These are phyloP conservation scores for Chiloscyllium punctatum DNA, from an alignment of 2,797 vertebrate species.

Conservation along the genomic window DNA sequence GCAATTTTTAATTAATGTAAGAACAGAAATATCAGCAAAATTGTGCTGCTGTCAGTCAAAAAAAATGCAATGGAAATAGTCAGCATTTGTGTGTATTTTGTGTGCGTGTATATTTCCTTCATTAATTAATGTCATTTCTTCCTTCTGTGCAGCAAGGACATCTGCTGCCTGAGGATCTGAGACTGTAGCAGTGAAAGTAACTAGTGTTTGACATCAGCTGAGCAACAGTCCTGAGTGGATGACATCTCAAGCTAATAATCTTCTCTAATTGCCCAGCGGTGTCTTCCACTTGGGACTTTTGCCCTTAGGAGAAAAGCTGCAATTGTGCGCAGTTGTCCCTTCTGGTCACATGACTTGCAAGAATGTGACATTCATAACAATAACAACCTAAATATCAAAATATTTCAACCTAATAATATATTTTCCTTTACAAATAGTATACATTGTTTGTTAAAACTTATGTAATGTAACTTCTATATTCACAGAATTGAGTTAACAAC, in stretches of 20 bases:
- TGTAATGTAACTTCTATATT: neutral
- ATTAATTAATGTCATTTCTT: constrained; percentile 35
- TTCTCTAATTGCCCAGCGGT: constrained; percentile 26
- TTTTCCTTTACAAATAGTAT: neutral
- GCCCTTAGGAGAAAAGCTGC: neutral
- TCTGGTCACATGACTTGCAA: neutral
- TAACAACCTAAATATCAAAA: neutral
- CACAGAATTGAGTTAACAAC: neutral
- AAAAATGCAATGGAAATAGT: neutral
- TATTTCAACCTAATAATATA: neutral
- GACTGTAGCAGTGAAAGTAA: constrained; percentile 35
- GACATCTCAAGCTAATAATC: constrained; percentile 27
- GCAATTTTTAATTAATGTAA: neutral
- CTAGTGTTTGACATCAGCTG: constrained; percentile 35
- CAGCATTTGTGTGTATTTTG: neutral
- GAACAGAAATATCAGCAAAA: neutral
- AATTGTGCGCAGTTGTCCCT: neutral
- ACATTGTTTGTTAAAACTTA: neutral
- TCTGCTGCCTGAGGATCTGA: constrained; percentile 36
- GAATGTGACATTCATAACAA: neutral
- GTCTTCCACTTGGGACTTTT: constrained; percentile 29
- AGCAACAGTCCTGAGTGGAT: constrained; percentile 25
- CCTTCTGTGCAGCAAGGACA: constrained; percentile 35
- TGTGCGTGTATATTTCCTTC: constrained; percentile 22
- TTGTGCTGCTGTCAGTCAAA: neutral